phyloP scores from a whole-genome alignment of 1,140 invertebrate genomes.

The Campoletis sonorensis region DNA sequence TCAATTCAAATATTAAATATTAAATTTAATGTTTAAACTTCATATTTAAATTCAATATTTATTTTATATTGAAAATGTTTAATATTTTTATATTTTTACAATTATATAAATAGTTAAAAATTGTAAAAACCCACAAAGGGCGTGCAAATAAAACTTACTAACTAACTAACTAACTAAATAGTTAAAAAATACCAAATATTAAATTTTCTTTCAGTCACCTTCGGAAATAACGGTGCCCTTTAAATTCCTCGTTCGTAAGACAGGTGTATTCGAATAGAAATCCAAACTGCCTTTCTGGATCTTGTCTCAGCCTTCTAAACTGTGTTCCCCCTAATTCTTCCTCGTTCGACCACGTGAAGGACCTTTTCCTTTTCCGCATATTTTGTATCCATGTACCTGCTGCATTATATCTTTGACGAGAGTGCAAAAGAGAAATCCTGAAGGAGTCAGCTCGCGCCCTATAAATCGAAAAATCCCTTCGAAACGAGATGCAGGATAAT shows the following conservation, averaged over 20 bases:
- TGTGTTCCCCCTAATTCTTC: neutral
- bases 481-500: neutral
- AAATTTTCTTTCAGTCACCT: no score
- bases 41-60: no score
- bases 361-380: constrained; percentile 14
- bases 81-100: neutral
- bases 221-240: neutral
- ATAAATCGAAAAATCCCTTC: constrained; percentile 9
- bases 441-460: constrained; percentile 5
- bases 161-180: no score
- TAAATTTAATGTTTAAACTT: no score
- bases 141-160: no score
- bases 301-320: neutral
- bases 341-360: neutral
- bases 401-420: neutral
- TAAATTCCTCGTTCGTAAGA: neutral
- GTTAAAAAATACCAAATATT: no score
- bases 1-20: no score
- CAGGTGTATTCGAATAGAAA: constrained; percentile 3
- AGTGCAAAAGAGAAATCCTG: neutral
- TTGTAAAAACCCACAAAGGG: no score
- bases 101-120: no score
- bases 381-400: neutral
- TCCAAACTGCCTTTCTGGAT: neutral
- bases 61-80: no score